Evolutionary conservation across 2,113 vertebrate genomes (phyloP).

Genomic region (Egretta garzetta): DNA sequence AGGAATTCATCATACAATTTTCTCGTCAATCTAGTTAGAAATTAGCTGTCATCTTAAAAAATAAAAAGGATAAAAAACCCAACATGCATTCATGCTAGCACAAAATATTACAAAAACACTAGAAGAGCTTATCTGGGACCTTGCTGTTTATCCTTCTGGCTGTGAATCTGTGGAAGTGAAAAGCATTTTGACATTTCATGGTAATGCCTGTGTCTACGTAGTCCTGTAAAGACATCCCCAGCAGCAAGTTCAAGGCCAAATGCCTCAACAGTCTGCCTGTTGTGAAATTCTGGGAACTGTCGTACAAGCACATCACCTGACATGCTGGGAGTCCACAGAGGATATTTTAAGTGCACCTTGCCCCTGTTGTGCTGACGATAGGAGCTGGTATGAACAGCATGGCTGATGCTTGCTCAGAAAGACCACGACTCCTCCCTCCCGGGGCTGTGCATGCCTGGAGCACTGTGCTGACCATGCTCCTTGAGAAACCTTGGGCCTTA

Average conservation of each 20-base stretch:
- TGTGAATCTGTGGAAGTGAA: neutral
- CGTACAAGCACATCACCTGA: neutral
- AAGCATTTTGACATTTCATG: neutral
- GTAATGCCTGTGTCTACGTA: neutral
- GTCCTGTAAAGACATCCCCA: neutral
- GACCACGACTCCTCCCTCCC: neutral
- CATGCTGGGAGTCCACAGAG: neutral
- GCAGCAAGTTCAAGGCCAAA: neutral
- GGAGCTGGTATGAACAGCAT: neutral
- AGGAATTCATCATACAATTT: neutral
- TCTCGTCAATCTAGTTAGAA: neutral
- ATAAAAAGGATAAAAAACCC: fast-evolving
- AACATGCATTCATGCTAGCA: neutral
- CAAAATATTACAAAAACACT: neutral
- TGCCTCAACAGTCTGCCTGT: neutral
- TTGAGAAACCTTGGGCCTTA: neutral
- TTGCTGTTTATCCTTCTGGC: neutral
- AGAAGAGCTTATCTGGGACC: neutral
- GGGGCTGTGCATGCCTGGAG: fast-evolving
- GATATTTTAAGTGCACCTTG: neutral
- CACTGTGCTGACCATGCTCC: too few species aligned
- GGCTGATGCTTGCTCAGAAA: neutral
- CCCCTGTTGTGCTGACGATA: neutral
- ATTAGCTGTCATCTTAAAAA: neutral
- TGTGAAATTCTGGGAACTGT: neutral